phyloP scores from a whole-genome alignment of 2,113 vertebrate genomes.

The Corythornis vintsioides region DNA sequence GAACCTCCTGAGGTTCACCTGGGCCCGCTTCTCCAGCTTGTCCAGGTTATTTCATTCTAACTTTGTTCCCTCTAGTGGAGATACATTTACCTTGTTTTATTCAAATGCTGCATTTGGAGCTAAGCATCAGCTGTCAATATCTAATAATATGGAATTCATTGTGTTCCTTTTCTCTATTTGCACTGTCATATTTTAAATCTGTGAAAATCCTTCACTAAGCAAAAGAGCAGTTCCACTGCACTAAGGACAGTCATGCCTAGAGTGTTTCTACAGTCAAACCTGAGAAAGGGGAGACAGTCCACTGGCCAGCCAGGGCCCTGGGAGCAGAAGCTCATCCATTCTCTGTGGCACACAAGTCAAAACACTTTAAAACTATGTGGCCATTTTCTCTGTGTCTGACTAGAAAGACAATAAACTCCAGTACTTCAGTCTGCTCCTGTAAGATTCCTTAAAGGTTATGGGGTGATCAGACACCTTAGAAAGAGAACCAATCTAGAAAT shows the following conservation, averaged over 20 bases:
- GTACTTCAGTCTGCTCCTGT: background rate
- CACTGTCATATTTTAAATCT: background rate
- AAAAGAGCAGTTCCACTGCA: background rate
- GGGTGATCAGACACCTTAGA: background rate
- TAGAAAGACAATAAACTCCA: background rate
- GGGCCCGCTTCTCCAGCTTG: no score
- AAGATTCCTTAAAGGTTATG: background rate
- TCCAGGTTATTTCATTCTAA: background rate
- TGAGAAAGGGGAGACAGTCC: background rate
- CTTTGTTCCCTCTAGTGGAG: background rate
- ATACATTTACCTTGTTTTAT: background rate
- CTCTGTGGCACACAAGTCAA: background rate
- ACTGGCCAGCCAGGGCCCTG: background rate
- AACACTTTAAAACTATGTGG: background rate
- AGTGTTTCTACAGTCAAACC: background rate
- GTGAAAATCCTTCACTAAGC: background rate
- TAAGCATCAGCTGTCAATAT: background rate
- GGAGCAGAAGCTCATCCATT: background rate
- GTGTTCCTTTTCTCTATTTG: background rate
- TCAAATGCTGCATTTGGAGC: background rate
- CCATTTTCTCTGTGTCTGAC: background rate
- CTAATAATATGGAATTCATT: background rate
- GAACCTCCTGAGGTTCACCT: no score
- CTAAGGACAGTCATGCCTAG: background rate
- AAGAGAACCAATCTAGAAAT: background rate